Base-by-base conservation (phyloP, 1,140 invertebrate species). In the Rhagoletis pomonella region DNA sequence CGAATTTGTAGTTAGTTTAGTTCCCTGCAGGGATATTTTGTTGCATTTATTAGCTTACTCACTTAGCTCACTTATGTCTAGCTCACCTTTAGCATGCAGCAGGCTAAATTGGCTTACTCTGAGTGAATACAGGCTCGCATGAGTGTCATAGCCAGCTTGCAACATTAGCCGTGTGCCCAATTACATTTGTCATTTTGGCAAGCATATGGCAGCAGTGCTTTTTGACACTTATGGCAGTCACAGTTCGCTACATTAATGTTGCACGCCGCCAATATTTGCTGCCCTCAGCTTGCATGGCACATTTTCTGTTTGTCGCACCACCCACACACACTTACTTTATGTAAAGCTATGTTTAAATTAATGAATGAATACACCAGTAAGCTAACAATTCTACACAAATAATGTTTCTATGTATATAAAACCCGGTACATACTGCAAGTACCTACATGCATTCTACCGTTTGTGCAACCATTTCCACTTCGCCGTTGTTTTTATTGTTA, bases 251-350 rank as follows among this genome's bases (percentile, higher is more conserved):
- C 17, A 81, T 19, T 81, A 81, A 17, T 55, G 73, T n/a, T 29
- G 29, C 29, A 29, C 29, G 29, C 29, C 14, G 6, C n/a, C 64
- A 29, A 39, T 29, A 67, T 29, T 4, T 58, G 6, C 17, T 14
- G 73, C 73, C 29, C n/a, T 17, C 9, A 81, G 73, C 73, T 19
- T 55, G 47, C 73, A 81, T 81, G 73, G 47, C 17, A 81, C 73
- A 58, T 81, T 81, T 81, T 47, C 6, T 81, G 47, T 47, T 19
- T 81, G 19, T 17, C 73, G 55, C 47, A 81, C 47, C 44, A 3
- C 29, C 29, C 29, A 29, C 29, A 29, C 29, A 29, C 29, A 29
- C 29, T 29, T 29, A 29, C 0, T 29, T 29, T 29, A 19, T 4
- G 14, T 29, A 55, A 6, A 73, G 17, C 44, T 55, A 81, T 29